phyloP scores from a whole-genome alignment of 2,113 vertebrate genomes.

The Oncorhynchus clarkii region DNA sequence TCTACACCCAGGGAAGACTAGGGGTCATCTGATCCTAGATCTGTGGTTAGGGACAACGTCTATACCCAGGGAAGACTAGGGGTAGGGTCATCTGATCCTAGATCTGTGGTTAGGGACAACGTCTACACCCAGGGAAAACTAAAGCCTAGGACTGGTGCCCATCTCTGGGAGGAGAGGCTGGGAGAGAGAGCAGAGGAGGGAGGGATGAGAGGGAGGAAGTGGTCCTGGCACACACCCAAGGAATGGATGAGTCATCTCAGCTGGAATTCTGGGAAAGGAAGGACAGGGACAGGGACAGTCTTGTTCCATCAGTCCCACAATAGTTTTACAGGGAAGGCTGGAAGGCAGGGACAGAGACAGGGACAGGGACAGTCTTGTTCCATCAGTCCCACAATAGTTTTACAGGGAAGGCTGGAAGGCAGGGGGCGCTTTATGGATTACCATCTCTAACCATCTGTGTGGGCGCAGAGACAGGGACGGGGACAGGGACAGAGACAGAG shows the following conservation, averaged over 20 bases:
- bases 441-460: slow-evolving; percentile 1
- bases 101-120: not conserved
- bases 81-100: slow-evolving; percentile 1
- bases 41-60: too few relatives aligned
- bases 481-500: too few relatives aligned
- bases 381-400: not conserved
- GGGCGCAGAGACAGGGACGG: not conserved
- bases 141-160: not conserved
- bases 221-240: not conserved
- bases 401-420: not conserved
- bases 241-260: not conserved
- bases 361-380: not conserved
- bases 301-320: not conserved
- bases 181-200: not conserved
- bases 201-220: not conserved
- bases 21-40: too few relatives aligned
- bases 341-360: slow-evolving; percentile 5
- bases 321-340: not conserved
- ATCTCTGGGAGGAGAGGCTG: not conserved
- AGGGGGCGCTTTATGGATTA: slow-evolving; percentile 30
- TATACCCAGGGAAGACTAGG: too few relatives aligned
- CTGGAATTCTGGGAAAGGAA: not conserved
- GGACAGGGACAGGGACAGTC: not conserved
- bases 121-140: not conserved
- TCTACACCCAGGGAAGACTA: too few relatives aligned